A percentile compares a stretch with the other conserved stretches of the same genome.
Evolutionary conservation across 2,888 invertebrate genomes (phyloP).

Genomic region (Diaprepes abbreviatus): DNA sequence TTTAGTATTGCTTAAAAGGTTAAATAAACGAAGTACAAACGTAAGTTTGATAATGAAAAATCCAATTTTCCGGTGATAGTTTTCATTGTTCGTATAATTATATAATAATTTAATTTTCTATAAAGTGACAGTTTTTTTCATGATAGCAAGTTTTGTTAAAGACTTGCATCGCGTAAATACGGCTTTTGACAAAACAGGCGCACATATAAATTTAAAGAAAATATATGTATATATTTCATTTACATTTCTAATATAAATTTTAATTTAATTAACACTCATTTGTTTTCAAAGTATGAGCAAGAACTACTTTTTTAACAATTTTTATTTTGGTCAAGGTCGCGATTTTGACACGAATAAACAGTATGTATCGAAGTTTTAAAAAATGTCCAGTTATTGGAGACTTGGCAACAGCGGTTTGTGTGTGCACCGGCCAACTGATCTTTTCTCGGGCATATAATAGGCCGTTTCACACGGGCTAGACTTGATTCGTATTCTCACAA

Average conservation of each 20-base stretch:
- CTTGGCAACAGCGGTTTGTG: slow-evolving; percentile 20
- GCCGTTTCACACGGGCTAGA: slow-evolving; percentile 37
- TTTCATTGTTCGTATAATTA: too few relatives aligned
- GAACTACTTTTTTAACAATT: slow-evolving; percentile 9
- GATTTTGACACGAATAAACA: slow-evolving; percentile 19
- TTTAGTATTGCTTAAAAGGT: too few relatives aligned
- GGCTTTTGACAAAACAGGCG: neutral
- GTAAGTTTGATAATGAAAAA: too few relatives aligned
- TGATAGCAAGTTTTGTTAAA: too few relatives aligned
- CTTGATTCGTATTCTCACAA: slow-evolving; percentile 31
- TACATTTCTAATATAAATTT: too few relatives aligned
- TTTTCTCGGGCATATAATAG: slow-evolving; percentile 34
- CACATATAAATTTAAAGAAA: too few relatives aligned
- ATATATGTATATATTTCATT: too few relatives aligned
- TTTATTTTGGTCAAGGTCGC: slow-evolving; percentile 45
- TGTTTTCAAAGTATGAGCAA: neutral
- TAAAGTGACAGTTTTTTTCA: too few relatives aligned
- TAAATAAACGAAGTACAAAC: too few relatives aligned
- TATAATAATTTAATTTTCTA: too few relatives aligned
- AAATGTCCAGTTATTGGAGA: neutral
- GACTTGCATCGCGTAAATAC: too few relatives aligned
- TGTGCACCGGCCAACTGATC: slow-evolving; percentile 33
- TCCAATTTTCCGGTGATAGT: too few relatives aligned
- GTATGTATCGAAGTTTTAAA: neutral
- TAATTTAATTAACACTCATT: neutral